Conservation (phyloP, 2,113 vertebrate genomes). For the Athene cunicularia region DNA sequence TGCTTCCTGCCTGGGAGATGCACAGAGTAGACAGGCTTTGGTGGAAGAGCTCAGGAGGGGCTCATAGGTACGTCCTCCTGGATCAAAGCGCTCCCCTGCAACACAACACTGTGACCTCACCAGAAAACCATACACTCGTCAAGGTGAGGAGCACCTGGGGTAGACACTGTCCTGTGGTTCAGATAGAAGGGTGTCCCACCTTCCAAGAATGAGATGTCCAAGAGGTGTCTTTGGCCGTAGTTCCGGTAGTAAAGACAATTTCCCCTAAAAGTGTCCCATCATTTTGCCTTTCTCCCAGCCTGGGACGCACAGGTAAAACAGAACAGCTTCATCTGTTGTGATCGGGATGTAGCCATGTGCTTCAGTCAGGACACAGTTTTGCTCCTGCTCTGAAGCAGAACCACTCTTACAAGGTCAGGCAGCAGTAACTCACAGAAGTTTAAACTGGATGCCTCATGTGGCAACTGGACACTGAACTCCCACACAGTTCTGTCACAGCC, state of each 20-base stretch:
- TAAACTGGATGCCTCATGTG: not conserved
- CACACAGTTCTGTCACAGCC: not conserved
- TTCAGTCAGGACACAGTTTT: not conserved
- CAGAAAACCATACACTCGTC: not conserved
- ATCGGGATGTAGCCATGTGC: not conserved
- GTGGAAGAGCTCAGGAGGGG: not conserved
- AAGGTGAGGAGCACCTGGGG: not conserved
- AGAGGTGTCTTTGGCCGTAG: not conserved
- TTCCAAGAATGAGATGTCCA: not conserved
- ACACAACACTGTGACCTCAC: fast-evolving
- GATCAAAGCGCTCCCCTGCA: not conserved
- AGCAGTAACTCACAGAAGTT: not conserved
- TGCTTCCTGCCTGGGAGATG: not conserved
- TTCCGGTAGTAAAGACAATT: not conserved
- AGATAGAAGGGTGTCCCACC: not conserved
- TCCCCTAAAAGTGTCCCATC: not conserved
- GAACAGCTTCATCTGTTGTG: not conserved
- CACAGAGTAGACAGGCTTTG: not conserved
- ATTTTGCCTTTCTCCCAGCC: not conserved
- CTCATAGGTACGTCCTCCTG: fast-evolving
- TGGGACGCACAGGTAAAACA: not conserved
- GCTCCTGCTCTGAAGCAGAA: not conserved
- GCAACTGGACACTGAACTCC: not conserved
- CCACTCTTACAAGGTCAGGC: not conserved
- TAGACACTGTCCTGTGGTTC: not conserved